phyloP scores from a whole-genome alignment of 2,797 vertebrate species.

The Lophura swinhoii region DNA sequence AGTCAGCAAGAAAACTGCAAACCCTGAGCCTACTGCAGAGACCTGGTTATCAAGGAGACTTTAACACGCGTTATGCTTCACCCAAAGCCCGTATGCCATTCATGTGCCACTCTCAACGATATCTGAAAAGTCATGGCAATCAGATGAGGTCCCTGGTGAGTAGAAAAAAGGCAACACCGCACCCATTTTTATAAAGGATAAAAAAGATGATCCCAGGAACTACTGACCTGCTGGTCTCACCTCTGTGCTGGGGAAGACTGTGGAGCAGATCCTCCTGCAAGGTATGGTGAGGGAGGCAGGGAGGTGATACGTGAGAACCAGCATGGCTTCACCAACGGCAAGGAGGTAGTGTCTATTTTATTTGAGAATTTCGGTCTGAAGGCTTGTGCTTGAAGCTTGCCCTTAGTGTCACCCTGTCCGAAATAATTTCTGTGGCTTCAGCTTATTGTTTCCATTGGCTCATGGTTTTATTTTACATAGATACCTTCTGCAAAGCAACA shows the following conservation, averaged over 20 bases:
- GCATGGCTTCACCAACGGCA: too few relatives aligned
- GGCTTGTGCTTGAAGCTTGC: not conserved
- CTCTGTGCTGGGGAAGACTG: too few relatives aligned
- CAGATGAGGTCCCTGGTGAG: too few relatives aligned
- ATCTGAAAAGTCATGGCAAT: too few relatives aligned
- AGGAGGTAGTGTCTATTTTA: not conserved
- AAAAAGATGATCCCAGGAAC: too few relatives aligned
- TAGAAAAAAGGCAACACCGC: too few relatives aligned
- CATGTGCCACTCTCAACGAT: too few relatives aligned
- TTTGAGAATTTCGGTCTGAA: not conserved
- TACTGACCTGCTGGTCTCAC: too few relatives aligned
- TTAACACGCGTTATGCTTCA: fast-evolving
- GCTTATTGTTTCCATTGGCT: not conserved
- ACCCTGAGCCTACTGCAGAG: not conserved
- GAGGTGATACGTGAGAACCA: too few relatives aligned
- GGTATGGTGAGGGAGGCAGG: too few relatives aligned
- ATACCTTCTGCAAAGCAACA: not conserved
- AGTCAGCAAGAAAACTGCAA: not conserved
- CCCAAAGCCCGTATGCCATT: not conserved
- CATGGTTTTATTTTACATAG: not conserved
- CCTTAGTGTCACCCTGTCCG: not conserved
- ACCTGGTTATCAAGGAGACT: not conserved
- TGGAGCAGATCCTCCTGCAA: too few relatives aligned
- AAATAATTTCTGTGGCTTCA: not conserved
- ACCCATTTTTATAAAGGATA: too few relatives aligned